Evolutionary conservation across 2,888 invertebrate species (phyloP).

Genomic region (Ecliptopera silaceata): DNA sequence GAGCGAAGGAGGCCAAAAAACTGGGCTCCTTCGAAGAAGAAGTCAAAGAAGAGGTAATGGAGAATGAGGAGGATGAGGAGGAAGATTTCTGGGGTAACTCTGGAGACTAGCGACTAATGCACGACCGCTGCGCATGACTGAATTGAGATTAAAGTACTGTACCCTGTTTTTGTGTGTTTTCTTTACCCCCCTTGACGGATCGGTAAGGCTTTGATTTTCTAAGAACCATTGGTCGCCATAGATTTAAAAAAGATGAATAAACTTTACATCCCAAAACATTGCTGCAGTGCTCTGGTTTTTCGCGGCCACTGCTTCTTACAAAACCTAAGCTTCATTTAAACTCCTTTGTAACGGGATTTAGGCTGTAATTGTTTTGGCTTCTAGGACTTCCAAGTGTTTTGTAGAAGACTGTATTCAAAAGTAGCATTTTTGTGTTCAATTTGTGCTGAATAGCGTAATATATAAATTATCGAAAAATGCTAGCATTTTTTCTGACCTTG

Average conservation of each 20-base stretch:
- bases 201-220: conserved; percentile 25
- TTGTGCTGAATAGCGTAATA: background rate
- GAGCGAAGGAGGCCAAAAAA: conserved; percentile 60
- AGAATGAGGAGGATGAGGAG: conserved; percentile 63
- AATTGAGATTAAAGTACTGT: conserved; percentile 65
- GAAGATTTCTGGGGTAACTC: conserved; percentile 76
- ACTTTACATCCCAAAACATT: background rate
- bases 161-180: conserved; percentile 65
- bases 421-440: conserved; percentile 15
- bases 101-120: conserved; percentile 69
- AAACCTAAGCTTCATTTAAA: conserved; percentile 28
- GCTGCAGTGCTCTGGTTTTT: background rate
- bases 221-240: conserved; percentile 4
- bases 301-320: background rate
- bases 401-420: conserved; percentile 27
- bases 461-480: no score
- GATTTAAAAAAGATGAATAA: background rate
- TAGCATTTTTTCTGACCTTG: no score
- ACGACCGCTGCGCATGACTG: conserved; percentile 77
- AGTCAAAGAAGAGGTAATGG: conserved; percentile 70
- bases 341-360: conserved; percentile 57
- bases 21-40: conserved; percentile 75
- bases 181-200: conserved; percentile 53
- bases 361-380: conserved; percentile 70
- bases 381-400: conserved; percentile 29